Base-by-base conservation (phyloP, 2,888 invertebrate genomes). In the Megamerina dolium region DNA sequence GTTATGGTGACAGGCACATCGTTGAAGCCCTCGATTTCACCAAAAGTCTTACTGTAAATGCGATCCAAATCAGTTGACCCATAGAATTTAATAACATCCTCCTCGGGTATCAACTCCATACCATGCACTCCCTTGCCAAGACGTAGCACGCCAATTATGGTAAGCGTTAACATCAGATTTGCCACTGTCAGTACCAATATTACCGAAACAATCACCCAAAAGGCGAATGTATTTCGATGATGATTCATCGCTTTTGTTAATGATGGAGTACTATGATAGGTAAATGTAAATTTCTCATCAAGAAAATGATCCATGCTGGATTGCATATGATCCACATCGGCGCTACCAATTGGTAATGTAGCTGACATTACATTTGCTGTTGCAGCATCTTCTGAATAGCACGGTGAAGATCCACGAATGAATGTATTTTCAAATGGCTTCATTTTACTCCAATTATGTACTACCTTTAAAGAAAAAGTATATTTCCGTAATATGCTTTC, bases 61-160 rank as follows among this genome's bases (percentile, higher is more conserved):
- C 82, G 79, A 55, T 87, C 87, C 52, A 91, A 73, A 61, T 88
- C 85, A 0, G 85, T 79, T 32, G 78, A 74, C 0, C 90, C 90
- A 49, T 81, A 84, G 63, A 91, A 84, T 63, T 89, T 90, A 0
- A 89, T 74, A 0, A 85, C 75, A 48, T 81, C 79, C 47, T 82
- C 80, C 40, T 85, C 83, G 1, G 83, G 79, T 45, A 89, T 78
- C 35, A 90, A 76, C 68, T 92, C 91, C 70, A 92, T 77, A 53
- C 87, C 86, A 61, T 90, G 86, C 79, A 91, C 84, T 6, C 89
- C 89, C 63, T 81, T 81, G 0, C 88, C 88, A 45, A 92, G 75
- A 45, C 85, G 75, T 32, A 92, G 66, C 0, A 91, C 89, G 6
- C 85, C 83, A 43, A 90, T 77, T 40, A 92, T 86, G 0, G 85